Evolutionary conservation across 1,140 invertebrate species (phyloP), one percentile per base, ranked within the genome.

Genomic region (Heliconius eleuchia): DNA sequence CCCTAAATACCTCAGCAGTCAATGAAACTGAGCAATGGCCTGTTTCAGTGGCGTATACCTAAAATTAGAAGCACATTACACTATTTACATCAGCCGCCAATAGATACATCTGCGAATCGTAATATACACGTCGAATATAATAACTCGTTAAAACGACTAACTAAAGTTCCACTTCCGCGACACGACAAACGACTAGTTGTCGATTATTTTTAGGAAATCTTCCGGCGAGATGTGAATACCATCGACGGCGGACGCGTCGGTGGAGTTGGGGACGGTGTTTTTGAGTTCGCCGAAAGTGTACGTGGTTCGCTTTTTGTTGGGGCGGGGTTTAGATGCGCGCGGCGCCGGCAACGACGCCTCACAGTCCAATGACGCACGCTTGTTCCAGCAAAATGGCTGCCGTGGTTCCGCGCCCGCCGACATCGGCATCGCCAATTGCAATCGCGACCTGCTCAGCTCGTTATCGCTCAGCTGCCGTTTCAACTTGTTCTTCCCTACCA

Each of bases 61-160:
- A 91, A 91, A 87, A 88, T 89, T 87, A 91, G 86, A 94, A 94
- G 92, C 92, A 87, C 91, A 90, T 89, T 94, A 94, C 91, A 92
- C 89, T 94, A 94, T 94, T 91, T 94, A 94, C 92, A 94, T 82
- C 80, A 85, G 87, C 87, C 84, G 89, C 84, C 85, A 80, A 84
- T 82, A 85, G 83, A 86, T 85, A 87, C 82, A 87, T 75, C 80
- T 76, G 86, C 85, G 80, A 84, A 83, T 91, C 89, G 83, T 87
- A 89, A 88, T 89, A 87, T 92, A 93, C 89, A 93, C 88, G 85
- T 87, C 80, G 88, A 89, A 84, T 86, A 84, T 80, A 74, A 81
- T 84, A 83, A 83, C 82, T 89, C 86, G 83, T 87, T 86, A 75
- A 79, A 86, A 81, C 82, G 75, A 84, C 82, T 77, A 75, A 81